Percentiles rank a stretch among this genome's conserved stretches.
phyloP scores from a whole-genome alignment of 2,113 vertebrate species.

The Pholis gunnellus region DNA sequence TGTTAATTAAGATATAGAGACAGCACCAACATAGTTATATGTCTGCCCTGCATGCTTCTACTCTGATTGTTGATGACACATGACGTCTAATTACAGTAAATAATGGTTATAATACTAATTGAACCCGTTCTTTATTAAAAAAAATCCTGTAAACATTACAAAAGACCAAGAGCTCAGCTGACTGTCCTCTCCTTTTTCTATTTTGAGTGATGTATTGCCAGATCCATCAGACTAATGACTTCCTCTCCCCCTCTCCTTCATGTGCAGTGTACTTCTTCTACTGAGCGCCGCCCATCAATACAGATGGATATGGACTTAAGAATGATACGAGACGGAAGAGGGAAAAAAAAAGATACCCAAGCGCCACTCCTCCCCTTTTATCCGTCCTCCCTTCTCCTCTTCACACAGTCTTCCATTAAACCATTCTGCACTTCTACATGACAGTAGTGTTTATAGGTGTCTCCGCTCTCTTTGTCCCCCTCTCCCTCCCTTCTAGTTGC shows the following conservation, averaged over 20 bases:
- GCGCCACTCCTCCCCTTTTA: constrained; percentile 41
- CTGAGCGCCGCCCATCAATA: constrained; percentile 70
- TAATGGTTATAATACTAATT: constrained; percentile 41
- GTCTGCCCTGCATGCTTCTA: background rate
- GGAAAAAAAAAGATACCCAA: constrained; percentile 54
- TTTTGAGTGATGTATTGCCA: constrained; percentile 4
- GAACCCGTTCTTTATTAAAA: background rate
- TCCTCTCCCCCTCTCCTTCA: constrained; percentile 16
- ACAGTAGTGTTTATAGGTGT: constrained; percentile 64
- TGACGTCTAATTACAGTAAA: constrained; percentile 43
- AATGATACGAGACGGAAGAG: constrained; percentile 61
- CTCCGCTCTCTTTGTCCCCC: constrained; percentile 47
- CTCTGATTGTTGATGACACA: constrained; percentile 49
- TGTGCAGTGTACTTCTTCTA: constrained; percentile 85
- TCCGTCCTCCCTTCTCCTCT: constrained; percentile 62
- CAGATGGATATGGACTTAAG: constrained; percentile 73
- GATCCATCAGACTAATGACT: constrained; percentile 58
- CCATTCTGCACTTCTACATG: constrained; percentile 71
- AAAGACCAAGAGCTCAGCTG: background rate
- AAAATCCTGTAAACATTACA: background rate
- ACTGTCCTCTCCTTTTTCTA: background rate
- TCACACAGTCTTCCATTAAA: constrained; percentile 73
- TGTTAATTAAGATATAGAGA: background rate
- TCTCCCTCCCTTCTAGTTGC: constrained; percentile 29
- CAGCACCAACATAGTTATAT: background rate